Base-by-base conservation (phyloP, 2,888 invertebrate species). In the Tolmerus cingulatus region DNA sequence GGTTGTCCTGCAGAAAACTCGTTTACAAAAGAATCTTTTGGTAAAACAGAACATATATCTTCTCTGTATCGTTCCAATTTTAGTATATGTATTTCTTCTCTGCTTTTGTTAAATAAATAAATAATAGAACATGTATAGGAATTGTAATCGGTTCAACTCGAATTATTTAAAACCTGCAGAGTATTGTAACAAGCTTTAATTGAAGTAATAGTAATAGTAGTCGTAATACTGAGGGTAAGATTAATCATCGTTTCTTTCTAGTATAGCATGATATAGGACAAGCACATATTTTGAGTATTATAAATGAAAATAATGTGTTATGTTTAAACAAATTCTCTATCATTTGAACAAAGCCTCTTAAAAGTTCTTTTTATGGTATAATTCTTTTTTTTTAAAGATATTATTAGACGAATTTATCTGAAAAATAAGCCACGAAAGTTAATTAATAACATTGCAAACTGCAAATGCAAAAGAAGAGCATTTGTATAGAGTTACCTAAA, bases 11-110 rank as follows among this genome's bases (percentile, higher is more conserved):
- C 12, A 7, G 86, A 86, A 74, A 86, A 23, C 43, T 86, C 23
- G 34, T 82, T 66, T 9, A 66, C 12, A 66, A 66, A 66, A 27
- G 5, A 19, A 27, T 66, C 9, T 9, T 4, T 66, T 66, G n/a
- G n/a, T n/a, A n/a, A n/a, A n/a, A n/a, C n/a, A n/a, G n/a, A n/a
- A n/a, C n/a, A n/a, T n/a, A n/a, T n/a, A 96, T 96, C 95, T 96
- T 96, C 96, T 96, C 95, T 96, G 95, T 96, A 95, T 95, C 95
- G 95, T 95, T 95, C 95, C 95, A 95, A 95, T 95, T 95, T 95
- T 95, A 95, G 95, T 94, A 94, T 94, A 94, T 94, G 94, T 94
- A n/a, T n/a, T n/a, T n/a, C n/a, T n/a, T n/a, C n/a, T n/a, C n/a
- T n/a, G n/a, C n/a, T n/a, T n/a, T n/a, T n/a, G n/a, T n/a, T n/a